Evolutionary conservation across 2,113 vertebrate genomes (phyloP), one percentile per base, ranked within the genome.

Genomic region (Caretta caretta): DNA sequence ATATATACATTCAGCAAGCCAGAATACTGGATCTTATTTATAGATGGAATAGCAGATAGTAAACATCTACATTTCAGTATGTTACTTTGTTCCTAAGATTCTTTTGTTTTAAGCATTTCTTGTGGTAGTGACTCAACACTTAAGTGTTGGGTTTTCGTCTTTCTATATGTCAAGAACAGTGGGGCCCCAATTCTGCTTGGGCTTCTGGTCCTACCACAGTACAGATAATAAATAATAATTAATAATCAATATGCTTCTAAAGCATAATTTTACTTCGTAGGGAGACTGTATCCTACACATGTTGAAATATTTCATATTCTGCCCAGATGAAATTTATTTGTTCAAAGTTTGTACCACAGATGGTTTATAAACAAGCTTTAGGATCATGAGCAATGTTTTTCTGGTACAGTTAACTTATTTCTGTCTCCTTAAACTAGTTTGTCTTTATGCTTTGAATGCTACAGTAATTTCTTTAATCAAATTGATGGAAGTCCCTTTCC

Each of bases 391-490:
- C 96, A 82, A 3, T 98, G 97, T 97, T 98, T 98, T 98, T 98
- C 98, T 98, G 98, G 98, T 98, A 98, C 97, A 97, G 97, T 98
- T 98, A 98, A 98, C 98, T 98, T 98, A 98, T 97, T 99, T 98
- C 98, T 98, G 98, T 98, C 97, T 98, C 97, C 98, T 98, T 98
- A 98, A 97, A 98, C 98, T 98, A 98, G 98, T 98, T 98, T 99
- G 98, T 98, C 98, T 99, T 98, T 98, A 98, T 97, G 97, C 98
- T 99, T 98, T 99, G 98, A 98, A 99, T 99, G 99, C 98, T 99
- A 99, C 99, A 99, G 99, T 99, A 99, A 99, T 99, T 99, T 99
- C 99, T 99, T 98, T 99, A 99, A 99, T 99, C 99, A 99, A 99
- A 99, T 99, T 99, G 99, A 99, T 99, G 99, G 99, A 99, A 99